These are phyloP conservation scores for Quadroppia sp. DNA, from an alignment of 2,888 invertebrate genomes.

Conservation along the genomic window DNA sequence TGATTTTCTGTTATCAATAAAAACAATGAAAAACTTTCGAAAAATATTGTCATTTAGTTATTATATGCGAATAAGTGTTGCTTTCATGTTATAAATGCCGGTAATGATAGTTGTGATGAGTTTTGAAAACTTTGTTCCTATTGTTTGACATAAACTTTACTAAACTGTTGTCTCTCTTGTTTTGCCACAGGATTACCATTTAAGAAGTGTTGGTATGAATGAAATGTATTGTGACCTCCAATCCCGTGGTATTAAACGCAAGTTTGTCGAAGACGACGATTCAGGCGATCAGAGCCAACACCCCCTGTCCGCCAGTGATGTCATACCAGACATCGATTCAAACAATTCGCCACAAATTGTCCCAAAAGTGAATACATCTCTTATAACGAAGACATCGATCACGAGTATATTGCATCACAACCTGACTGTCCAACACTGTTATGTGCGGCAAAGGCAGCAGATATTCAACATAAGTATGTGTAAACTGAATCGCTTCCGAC, in stretches of 20 bases:
- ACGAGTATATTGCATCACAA: slow-evolving; percentile 15
- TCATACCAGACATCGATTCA: neutral
- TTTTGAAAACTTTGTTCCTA: neutral
- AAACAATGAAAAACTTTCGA: slow-evolving; percentile 20
- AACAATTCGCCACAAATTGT: slow-evolving; percentile 2
- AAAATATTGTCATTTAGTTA: neutral
- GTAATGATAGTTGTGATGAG: neutral
- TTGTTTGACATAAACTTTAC: neutral
- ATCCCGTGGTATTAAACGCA: slow-evolving; percentile 46
- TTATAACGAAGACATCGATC: neutral
- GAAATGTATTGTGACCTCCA: slow-evolving; percentile 45
- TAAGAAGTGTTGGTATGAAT: slow-evolving; percentile 45
- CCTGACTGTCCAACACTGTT: slow-evolving; percentile 28
- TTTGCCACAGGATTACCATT: slow-evolving; percentile 43
- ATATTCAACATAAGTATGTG: slow-evolving; percentile 88
- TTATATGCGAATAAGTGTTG: neutral
- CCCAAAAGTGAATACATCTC: neutral
- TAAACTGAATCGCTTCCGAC: slow-evolving; percentile 79
- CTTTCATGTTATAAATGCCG: slow-evolving; percentile 21
- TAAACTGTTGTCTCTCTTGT: neutral
- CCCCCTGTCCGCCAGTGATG: slow-evolving; percentile 1
- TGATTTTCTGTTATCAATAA: neutral
- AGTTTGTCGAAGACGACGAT: slow-evolving; percentile 45
- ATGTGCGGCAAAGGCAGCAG: slow-evolving; percentile 68
- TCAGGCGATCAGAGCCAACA: slow-evolving; percentile 31